phyloP scores from a whole-genome alignment of 2,888 invertebrate genomes.

The Drosophila austrosaltans region DNA sequence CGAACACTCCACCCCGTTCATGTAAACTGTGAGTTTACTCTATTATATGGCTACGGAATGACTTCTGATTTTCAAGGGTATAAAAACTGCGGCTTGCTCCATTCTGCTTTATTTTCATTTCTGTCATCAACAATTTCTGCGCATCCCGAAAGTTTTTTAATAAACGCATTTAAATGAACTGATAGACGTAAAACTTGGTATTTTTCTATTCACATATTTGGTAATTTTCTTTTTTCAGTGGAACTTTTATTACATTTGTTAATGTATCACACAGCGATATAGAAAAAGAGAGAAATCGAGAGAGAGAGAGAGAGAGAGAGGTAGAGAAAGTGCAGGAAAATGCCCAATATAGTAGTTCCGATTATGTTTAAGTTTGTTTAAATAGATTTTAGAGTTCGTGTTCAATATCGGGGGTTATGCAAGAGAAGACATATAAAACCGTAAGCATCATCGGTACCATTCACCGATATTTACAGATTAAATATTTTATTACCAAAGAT shows the following conservation, averaged over 20 bases:
- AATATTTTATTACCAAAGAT: no score
- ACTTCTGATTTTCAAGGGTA: neutral
- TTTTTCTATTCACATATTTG: slow-evolving; percentile 32
- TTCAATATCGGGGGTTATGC: no score
- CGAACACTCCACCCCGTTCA: no score
- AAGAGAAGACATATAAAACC: no score
- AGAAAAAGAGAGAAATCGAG: slow-evolving; percentile 26
- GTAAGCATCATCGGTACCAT: no score
- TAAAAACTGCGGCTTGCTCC: neutral
- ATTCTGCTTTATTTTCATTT: slow-evolving; percentile 10
- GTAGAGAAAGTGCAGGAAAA: slow-evolving; percentile 11
- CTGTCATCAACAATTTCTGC: slow-evolving; percentile 50
- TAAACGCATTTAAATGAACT: slow-evolving; percentile 77
- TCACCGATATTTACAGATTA: no score
- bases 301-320: slow-evolving; percentile 31
- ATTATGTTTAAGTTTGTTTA: no score
- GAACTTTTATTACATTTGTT: slow-evolving; percentile 74
- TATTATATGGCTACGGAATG: no score
- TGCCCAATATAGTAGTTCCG: slow-evolving; percentile 6
- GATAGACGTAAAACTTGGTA: slow-evolving; percentile 50
- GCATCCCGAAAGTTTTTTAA: slow-evolving; percentile 66
- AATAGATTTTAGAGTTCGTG: no score
- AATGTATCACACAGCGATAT: slow-evolving; percentile 55
- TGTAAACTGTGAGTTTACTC: no score
- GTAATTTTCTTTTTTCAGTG: slow-evolving; percentile 30